These are phyloP conservation scores for Drosophila neocordata DNA, from an alignment of 1,140 invertebrate genomes.

Conservation along the genomic window DNA sequence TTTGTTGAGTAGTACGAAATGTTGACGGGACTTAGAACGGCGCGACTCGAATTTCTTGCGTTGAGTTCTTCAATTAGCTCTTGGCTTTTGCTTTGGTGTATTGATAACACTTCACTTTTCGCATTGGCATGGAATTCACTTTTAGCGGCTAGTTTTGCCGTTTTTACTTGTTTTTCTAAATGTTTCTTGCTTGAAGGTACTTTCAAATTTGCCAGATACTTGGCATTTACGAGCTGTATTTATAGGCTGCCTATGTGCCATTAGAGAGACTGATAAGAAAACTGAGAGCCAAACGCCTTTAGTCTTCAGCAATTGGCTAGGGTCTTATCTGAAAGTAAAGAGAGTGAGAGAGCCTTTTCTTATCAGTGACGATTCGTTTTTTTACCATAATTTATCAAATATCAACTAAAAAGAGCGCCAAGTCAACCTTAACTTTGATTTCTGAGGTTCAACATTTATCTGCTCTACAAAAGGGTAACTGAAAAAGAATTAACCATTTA, in stretches of 20 bases:
- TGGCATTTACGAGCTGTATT: conserved; percentile 28
- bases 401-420: not conserved
- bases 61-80: conserved; percentile 21
- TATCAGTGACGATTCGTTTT: conserved; percentile 43
- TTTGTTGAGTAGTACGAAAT: conserved; percentile 53
- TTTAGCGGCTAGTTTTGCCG: conserved; percentile 58
- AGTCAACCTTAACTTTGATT: conserved; percentile 12
- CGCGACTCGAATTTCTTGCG: conserved; percentile 28
- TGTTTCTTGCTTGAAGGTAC: conserved; percentile 49
- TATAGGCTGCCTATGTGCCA: conserved; percentile 35
- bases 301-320: conserved; percentile 12
- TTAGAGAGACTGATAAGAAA: no score
- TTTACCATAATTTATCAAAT: not conserved
- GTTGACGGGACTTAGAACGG: conserved; percentile 44
- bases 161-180: conserved; percentile 18
- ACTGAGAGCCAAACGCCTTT: not conserved
- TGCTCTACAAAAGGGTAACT: not conserved
- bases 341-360: conserved; percentile 15
- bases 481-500: conserved; percentile 16
- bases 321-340: conserved; percentile 28
- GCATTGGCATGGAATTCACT: conserved; percentile 67
- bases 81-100: conserved; percentile 62
- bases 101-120: conserved; percentile 74
- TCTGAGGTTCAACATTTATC: conserved; percentile 1
- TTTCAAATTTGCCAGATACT: conserved; percentile 52